phyloP scores from a whole-genome alignment of 2,113 vertebrate genomes.

The Trematocara stigmaticum region DNA sequence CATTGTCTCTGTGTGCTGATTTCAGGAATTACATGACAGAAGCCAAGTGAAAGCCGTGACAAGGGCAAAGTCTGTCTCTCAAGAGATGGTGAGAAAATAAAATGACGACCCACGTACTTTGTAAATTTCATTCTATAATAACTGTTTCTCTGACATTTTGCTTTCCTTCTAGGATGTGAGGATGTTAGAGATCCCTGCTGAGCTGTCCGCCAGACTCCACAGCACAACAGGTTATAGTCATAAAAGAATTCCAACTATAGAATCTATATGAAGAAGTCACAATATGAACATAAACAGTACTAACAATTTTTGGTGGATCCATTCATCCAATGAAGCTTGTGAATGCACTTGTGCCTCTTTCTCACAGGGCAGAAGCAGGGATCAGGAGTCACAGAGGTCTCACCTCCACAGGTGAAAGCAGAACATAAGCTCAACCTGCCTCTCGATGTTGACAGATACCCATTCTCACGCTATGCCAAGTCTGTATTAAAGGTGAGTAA shows the following conservation, averaged over 20 bases:
- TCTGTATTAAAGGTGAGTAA: slow-evolving; percentile 76
- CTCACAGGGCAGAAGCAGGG: slow-evolving; percentile 50
- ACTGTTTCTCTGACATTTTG: background rate
- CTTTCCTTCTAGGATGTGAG: slow-evolving; percentile 79
- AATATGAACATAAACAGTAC: background rate
- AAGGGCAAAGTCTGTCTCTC: slow-evolving; percentile 21
- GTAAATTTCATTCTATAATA: background rate
- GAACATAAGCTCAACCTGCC: slow-evolving; percentile 73
- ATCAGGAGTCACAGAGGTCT: slow-evolving; percentile 71
- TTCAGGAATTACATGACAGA: slow-evolving; percentile 58
- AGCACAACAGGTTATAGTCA: slow-evolving; percentile 70
- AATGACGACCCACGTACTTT: background rate
- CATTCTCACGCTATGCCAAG: slow-evolving; percentile 81
- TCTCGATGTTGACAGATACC: slow-evolving; percentile 72
- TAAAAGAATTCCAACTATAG: background rate
- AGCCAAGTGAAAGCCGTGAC: slow-evolving; percentile 23
- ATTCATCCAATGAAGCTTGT: background rate
- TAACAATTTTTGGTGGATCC: background rate
- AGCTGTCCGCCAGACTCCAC: slow-evolving; percentile 81
- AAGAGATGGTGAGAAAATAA: slow-evolving; percentile 68
- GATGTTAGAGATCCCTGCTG: slow-evolving; percentile 87
- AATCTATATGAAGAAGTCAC: background rate
- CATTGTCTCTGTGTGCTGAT: background rate
- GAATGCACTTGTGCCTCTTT: background rate
- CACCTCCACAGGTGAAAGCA: slow-evolving; percentile 79